A percentile compares a stretch with the other conserved stretches of the same genome.
These are phyloP conservation scores for Panagrolaimus sp. DNA, from an alignment of 1,140 invertebrate species.

Conservation along the genomic window DNA sequence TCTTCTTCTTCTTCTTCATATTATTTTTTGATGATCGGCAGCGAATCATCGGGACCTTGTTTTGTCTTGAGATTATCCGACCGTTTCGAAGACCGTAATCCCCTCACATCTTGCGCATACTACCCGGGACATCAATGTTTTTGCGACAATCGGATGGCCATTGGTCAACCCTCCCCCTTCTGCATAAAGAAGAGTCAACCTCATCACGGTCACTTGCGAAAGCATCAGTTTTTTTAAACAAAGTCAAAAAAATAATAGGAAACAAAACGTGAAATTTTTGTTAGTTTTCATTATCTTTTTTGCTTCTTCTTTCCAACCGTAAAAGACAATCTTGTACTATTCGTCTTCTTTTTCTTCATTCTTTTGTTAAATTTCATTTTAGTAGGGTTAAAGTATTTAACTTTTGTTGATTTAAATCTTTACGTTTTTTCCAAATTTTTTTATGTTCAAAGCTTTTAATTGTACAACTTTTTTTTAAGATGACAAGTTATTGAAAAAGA, in stretches of 20 bases:
- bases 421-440: not conserved
- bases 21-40: not conserved
- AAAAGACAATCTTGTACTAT: not conserved
- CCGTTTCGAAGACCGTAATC: conserved; percentile 18
- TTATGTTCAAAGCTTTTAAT: not conserved
- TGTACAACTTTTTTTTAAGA: not conserved
- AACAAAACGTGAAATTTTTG: not conserved
- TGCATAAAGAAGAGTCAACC: too few relatives aligned
- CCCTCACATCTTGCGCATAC: not conserved
- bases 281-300: not conserved
- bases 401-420: not conserved
- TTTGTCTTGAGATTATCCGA: conserved; percentile 16
- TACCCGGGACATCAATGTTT: not conserved
- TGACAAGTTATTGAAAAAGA: not conserved
- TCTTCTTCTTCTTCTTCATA: too few relatives aligned
- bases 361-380: conserved; percentile 2
- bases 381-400: conserved; percentile 10
- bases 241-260: not conserved
- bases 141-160: too few relatives aligned
- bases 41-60: conserved; percentile 4
- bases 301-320: not conserved
- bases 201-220: conserved; percentile 12
- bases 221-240: not conserved
- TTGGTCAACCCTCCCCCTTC: too few relatives aligned
- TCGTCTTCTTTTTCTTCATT: not conserved